Conservation (phyloP, 2,797 vertebrate genomes). For the Macropodus opercularis region DNA sequence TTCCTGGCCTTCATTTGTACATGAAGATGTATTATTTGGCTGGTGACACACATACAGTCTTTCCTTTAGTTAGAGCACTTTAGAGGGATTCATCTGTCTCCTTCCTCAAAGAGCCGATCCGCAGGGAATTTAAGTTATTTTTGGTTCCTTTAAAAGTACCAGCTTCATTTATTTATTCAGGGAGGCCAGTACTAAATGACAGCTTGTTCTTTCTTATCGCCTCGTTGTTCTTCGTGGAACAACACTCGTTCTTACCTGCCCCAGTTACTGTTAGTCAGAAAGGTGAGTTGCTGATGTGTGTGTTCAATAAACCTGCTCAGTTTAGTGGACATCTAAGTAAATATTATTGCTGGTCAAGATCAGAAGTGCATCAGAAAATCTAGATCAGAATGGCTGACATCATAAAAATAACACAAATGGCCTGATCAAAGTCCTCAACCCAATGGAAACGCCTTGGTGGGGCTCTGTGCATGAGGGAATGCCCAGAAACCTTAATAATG, state of each 20-base stretch:
- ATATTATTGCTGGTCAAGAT: no score
- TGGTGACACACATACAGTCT: background rate
- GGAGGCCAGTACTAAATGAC: slow-evolving; percentile 50
- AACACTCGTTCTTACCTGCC: slow-evolving; percentile 26
- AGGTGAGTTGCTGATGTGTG: no score
- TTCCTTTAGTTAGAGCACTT: slow-evolving; percentile 46
- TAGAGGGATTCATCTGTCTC: slow-evolving; percentile 53
- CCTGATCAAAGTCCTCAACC: no score
- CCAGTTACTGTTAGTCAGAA: slow-evolving; percentile 9
- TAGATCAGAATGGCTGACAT: no score
- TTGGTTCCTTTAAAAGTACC: slow-evolving; percentile 68
- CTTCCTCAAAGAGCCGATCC: slow-evolving; percentile 53
- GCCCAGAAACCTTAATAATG: no score
- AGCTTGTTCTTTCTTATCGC: slow-evolving; percentile 34
- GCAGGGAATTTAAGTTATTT: slow-evolving; percentile 73
- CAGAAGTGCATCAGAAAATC: no score
- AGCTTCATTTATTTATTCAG: slow-evolving; percentile 69
- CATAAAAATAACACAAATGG: no score
- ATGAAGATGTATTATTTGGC: background rate
- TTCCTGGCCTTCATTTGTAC: no score
- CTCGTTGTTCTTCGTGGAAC: slow-evolving; percentile 21
- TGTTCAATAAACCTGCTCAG: no score
- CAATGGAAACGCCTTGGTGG: no score
- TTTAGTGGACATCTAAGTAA: no score
- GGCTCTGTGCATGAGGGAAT: no score